Percentiles rank a stretch among this genome's conserved stretches.
Conservation (phyloP, 2,113 vertebrate species). For the Eretmochelys imbricata region DNA sequence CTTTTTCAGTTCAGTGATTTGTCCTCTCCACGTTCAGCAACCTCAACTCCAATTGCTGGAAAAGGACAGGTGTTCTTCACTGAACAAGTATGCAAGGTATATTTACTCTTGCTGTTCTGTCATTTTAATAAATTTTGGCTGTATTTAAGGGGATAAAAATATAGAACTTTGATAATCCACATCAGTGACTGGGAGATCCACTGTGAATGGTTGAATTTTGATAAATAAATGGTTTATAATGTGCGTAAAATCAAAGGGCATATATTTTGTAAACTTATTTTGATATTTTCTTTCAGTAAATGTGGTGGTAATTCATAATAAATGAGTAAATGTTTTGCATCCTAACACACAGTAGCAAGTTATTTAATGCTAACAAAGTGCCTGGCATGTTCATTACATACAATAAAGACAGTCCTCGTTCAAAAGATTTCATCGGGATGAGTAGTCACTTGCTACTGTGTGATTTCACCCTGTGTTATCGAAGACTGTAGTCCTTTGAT, state of each 20-base stretch:
- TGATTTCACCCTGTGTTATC: neutral
- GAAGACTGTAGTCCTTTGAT: neutral
- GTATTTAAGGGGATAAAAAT: neutral
- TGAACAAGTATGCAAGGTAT: constrained; percentile 81
- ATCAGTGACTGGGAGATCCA: neutral
- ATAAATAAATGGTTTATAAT: neutral
- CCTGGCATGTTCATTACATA: neutral
- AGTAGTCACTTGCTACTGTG: neutral
- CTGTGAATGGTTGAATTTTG: neutral
- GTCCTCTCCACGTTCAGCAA: constrained; percentile 79
- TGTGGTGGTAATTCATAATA: neutral
- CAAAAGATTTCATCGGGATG: neutral
- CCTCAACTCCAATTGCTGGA: constrained; percentile 83
- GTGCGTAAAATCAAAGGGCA: neutral
- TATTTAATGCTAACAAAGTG: neutral
- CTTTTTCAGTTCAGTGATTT: constrained; percentile 79
- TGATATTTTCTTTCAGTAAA: neutral
- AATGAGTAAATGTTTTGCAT: neutral
- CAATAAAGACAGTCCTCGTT: neutral
- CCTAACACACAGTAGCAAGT: neutral
- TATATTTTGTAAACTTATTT: neutral
- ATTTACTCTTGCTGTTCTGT: neutral
- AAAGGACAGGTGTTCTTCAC: constrained; percentile 82
- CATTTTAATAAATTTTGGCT: neutral
- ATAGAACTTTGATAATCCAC: neutral